These are phyloP conservation scores for Hemiprocne comata DNA, from an alignment of 2,113 vertebrate species.

Conservation along the genomic window DNA sequence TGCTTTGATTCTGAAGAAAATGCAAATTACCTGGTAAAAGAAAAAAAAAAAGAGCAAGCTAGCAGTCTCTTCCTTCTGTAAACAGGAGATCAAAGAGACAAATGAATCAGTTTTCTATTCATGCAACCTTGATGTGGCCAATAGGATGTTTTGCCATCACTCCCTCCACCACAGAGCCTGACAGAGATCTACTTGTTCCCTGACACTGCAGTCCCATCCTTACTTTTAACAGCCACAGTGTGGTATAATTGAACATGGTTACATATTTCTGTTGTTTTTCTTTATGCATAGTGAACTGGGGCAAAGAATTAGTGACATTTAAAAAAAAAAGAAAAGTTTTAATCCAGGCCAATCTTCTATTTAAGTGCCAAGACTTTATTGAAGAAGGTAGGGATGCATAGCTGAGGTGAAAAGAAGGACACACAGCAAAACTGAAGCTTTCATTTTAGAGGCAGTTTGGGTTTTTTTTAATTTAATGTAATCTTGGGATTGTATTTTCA, in stretches of 20 bases:
- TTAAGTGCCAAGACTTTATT: background rate
- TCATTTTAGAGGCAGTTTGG: background rate
- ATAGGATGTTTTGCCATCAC: background rate
- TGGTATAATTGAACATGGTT: background rate
- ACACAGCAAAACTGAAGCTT: background rate
- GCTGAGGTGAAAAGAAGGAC: background rate
- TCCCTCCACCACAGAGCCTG: background rate
- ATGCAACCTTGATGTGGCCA: background rate
- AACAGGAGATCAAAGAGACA: background rate
- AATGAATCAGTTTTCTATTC: background rate
- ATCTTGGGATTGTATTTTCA: background rate
- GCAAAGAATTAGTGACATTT: background rate
- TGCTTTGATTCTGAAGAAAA: slow-evolving; percentile 40
- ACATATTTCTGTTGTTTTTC: background rate
- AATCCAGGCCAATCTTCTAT: background rate
- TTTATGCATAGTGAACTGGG: background rate
- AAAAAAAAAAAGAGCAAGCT: background rate
- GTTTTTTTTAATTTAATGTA: background rate
- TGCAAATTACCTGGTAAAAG: background rate
- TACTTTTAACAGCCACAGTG: background rate
- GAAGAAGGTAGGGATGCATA: background rate
- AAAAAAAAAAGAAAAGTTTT: background rate
- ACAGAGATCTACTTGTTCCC: background rate
- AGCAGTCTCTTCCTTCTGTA: background rate
- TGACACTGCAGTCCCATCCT: background rate